Evolutionary conservation across 2,797 vertebrate species (phyloP).

Genomic region (Eospalax fontanierii): DNA sequence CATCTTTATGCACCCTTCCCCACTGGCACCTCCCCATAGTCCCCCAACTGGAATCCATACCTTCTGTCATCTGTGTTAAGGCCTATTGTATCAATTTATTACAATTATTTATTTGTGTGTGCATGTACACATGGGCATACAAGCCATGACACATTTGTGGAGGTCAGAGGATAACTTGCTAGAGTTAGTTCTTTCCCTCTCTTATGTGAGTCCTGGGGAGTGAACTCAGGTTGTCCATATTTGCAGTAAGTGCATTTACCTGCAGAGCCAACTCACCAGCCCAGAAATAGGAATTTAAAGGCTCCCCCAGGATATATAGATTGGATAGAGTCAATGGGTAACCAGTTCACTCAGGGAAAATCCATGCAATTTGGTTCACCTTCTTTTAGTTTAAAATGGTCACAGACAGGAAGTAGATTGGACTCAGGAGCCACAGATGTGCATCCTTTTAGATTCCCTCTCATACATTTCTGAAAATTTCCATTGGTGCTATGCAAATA

Average conservation of each 20-base stretch:
- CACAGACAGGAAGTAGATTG: background rate
- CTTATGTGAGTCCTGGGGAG: background rate
- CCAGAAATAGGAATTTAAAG: background rate
- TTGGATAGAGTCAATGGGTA: background rate
- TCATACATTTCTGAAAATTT: background rate
- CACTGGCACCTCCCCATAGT: no score
- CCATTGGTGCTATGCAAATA: background rate
- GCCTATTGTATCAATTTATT: no score
- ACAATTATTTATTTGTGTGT: no score
- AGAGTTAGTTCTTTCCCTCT: background rate
- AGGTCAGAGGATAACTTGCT: background rate
- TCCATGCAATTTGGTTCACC: background rate
- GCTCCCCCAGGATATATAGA: background rate
- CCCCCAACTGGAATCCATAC: no score
- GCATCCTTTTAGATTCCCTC: background rate
- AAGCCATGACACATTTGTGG: background rate
- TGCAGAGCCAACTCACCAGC: background rate
- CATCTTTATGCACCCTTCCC: no score
- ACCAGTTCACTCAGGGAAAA: background rate
- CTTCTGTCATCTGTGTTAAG: no score
- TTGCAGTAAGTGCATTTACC: background rate
- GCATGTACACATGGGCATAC: no score
- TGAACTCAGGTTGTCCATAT: background rate
- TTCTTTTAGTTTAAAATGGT: background rate
- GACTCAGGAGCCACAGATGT: background rate